Percentiles rank a stretch among this genome's conserved stretches.
Conservation (phyloP, 2,888 invertebrate genomes). For the Spodoptera picta region DNA sequence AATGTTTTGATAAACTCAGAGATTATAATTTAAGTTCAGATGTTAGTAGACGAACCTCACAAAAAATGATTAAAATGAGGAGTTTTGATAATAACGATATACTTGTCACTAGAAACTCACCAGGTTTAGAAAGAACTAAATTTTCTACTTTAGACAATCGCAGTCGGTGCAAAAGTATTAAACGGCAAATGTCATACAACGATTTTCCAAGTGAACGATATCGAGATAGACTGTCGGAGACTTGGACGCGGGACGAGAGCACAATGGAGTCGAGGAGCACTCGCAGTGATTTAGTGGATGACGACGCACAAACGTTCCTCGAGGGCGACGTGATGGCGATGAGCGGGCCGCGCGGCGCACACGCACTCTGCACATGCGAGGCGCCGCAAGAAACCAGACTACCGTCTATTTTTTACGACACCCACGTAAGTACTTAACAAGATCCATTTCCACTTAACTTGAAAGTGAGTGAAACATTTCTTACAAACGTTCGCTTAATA, state of each 20-base stretch:
- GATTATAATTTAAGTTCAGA: slow-evolving; percentile 74
- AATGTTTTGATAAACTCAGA: slow-evolving; percentile 83
- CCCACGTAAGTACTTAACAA: slow-evolving; percentile 74
- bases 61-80: slow-evolving; percentile 79
- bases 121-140: slow-evolving; percentile 75
- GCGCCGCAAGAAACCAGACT: slow-evolving; percentile 73
- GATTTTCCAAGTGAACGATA: slow-evolving; percentile 84
- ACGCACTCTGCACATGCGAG: slow-evolving; percentile 81
- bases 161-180: slow-evolving; percentile 82
- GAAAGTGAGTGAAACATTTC: too few relatives aligned
- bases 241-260: slow-evolving; percentile 77
- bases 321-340: slow-evolving; percentile 78
- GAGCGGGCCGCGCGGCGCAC: slow-evolving; percentile 66
- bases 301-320: slow-evolving; percentile 77
- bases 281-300: slow-evolving; percentile 75
- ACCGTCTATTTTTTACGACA: slow-evolving; percentile 82
- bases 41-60: slow-evolving; percentile 65
- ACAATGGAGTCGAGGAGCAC: slow-evolving; percentile 75
- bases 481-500: too few relatives aligned
- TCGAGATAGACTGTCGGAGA: slow-evolving; percentile 76
- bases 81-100: slow-evolving; percentile 83
- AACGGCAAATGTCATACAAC: slow-evolving; percentile 86
- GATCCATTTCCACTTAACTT: too few relatives aligned
- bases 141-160: slow-evolving; percentile 86
- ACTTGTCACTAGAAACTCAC: slow-evolving; percentile 72